Percentiles rank a stretch among this genome's conserved stretches.
These are phyloP conservation scores for Xiphophorus maculatus DNA, from an alignment of 2,113 vertebrate genomes.

Conservation along the genomic window DNA sequence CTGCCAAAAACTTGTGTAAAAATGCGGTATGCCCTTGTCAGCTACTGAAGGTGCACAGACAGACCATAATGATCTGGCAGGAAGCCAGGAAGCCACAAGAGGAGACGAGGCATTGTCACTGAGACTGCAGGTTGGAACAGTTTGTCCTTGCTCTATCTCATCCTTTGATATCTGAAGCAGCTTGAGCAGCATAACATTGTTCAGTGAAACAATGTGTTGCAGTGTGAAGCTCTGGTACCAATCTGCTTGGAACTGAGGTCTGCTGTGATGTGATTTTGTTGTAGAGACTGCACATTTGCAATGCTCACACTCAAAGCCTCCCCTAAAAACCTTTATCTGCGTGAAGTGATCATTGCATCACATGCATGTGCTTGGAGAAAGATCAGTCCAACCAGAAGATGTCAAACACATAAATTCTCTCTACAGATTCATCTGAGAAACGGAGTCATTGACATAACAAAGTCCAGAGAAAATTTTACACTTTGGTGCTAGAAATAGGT, in stretches of 20 bases:
- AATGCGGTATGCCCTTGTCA: constrained; percentile 55
- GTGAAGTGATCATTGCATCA: neutral
- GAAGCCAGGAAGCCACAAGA: constrained; percentile 33
- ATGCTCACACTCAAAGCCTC: neutral
- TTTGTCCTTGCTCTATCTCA: constrained; percentile 35
- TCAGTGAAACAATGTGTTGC: constrained; percentile 6
- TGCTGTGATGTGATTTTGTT: neutral
- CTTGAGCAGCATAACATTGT: constrained; percentile 3
- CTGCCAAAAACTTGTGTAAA: constrained; percentile 21
- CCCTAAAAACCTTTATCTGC: neutral
- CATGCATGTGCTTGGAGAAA: neutral
- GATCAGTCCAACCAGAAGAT: neutral
- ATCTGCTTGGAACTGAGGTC: neutral
- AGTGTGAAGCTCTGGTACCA: constrained; percentile 7
- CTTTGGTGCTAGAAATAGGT: neutral
- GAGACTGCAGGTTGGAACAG: constrained; percentile 38
- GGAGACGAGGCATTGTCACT: constrained; percentile 18
- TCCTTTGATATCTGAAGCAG: constrained; percentile 19
- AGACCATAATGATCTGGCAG: constrained; percentile 56
- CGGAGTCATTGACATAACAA: neutral
- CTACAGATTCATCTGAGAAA: neutral
- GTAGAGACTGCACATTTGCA: neutral
- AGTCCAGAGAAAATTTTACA: neutral
- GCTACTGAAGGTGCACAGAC: constrained; percentile 50
- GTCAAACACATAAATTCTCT: neutral